A percentile compares a stretch with the other conserved stretches of the same genome.
Evolutionary conservation across 2,888 invertebrate genomes (phyloP).

Genomic region (Stenchaetothrips biformis): DNA sequence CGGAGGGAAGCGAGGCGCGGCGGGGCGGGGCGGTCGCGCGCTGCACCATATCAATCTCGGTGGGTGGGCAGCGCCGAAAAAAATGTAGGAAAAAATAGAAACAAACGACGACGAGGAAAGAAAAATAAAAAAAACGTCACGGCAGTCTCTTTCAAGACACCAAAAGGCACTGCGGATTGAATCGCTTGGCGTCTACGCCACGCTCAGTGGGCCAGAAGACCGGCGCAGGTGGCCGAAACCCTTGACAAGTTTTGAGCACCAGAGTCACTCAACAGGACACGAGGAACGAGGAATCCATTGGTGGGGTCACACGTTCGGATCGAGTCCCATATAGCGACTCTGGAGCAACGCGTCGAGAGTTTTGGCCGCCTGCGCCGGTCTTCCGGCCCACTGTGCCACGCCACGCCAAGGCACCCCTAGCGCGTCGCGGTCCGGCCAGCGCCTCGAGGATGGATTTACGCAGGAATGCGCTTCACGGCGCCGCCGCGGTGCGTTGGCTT

Average conservation of each 20-base stretch:
- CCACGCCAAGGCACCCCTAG: neutral
- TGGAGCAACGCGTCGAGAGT: too few species aligned
- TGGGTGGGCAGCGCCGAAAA: neutral
- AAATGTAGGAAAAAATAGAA: conserved; percentile 1
- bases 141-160: too few species aligned
- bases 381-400: neutral
- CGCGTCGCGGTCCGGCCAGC: too few species aligned
- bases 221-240: neutral
- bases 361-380: too few species aligned
- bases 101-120: conserved; percentile 28
- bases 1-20: neutral
- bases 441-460: neutral
- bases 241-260: too few species aligned
- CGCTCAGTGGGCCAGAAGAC: neutral
- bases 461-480: neutral
- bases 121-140: too few species aligned
- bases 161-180: too few species aligned
- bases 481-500: neutral
- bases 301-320: too few species aligned
- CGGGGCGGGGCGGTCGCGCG: neutral
- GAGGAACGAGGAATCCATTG: too few species aligned
- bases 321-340: too few species aligned
- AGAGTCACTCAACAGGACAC: too few species aligned
- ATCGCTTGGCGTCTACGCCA: too few species aligned
- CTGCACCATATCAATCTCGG: neutral